Evolutionary conservation across 2,797 vertebrate genomes (phyloP), one percentile per base, ranked within the genome.

Genomic region (Orestias chungarensis): DNA sequence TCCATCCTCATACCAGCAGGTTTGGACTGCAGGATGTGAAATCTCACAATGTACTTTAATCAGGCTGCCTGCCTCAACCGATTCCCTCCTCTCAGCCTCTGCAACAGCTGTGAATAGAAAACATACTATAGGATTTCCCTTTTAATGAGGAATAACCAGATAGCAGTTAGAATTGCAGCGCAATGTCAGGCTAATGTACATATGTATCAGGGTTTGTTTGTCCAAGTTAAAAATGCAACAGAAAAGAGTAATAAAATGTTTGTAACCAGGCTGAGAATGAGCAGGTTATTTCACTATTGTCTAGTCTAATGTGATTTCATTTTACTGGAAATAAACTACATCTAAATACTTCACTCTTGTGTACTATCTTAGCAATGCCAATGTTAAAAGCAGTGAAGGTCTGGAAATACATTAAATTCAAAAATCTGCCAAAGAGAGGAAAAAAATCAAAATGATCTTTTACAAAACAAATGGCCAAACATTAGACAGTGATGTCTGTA

Each of bases 1-100:
- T n/a, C 94, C 96, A 0, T 97, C 94, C 87, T 96, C 95, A 88
- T 86, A 85, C 94, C 95, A 96, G 88, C 12, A 70, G 86, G 95
- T 94, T 0, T 84, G 81, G 0, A 87, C 93, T 29, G 91, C 86
- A 0, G 79, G 87, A 6, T 94, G 87, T 82, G 96, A 95, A 82
- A 94, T 90, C 81, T 97, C 95, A 64, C 95, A 94, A 81, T 84
- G 91, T 85, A 95, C 94, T 42, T 81, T 89, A 89, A 95, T 91
- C 0, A 88, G 93, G 44, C 93, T 93, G 78, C 93, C 96, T 1
- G 91, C 91, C 88, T 94, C 92, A 90, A 91, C 64, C 80, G 81
- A 88, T 81, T 81, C 84, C 87, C 75, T 93, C 90, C 82, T 86
- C 87, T 93, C 93, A 92, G 83, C 87, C 74, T 95, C 95, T 91